A percentile compares a stretch with the other conserved stretches of the same genome.
phyloP scores from a whole-genome alignment of 1,140 invertebrate genomes.

The Meteorus sp. region DNA sequence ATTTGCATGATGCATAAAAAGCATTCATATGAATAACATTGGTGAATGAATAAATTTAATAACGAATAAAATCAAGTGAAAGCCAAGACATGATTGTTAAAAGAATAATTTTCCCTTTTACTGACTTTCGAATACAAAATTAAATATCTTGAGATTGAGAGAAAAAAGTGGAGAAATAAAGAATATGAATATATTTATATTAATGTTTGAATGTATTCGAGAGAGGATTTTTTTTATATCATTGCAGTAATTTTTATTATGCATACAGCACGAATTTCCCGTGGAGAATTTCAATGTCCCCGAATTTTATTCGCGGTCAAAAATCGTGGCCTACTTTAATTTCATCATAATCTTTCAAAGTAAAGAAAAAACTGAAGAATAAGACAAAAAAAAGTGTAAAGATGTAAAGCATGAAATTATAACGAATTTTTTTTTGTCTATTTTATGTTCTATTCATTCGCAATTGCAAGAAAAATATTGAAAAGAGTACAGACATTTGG shows the following conservation, averaged over 20 bases:
- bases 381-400: too few species aligned
- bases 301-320: background rate
- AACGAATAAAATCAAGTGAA: slow-evolving; percentile 8
- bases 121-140: background rate
- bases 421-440: too few species aligned
- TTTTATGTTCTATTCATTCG: too few species aligned
- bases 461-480: too few species aligned
- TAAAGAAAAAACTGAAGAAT: too few species aligned
- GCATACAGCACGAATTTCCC: background rate
- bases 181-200: background rate
- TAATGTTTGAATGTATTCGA: background rate
- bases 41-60: slow-evolving; percentile 8
- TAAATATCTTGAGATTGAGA: background rate
- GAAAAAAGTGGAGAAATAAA: background rate
- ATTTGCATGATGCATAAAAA: slow-evolving; percentile 7
- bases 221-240: background rate
- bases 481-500: too few species aligned
- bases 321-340: background rate
- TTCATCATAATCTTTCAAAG: background rate
- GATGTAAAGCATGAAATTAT: too few species aligned
- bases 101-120: background rate
- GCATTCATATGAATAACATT: too few species aligned
- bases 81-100: background rate
- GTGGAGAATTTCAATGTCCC: background rate
- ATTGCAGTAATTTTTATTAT: background rate